Evolutionary conservation across 2,797 vertebrate species (phyloP), one percentile per base, ranked within the genome.

Genomic region (Pseudochirops cupreus): DNA sequence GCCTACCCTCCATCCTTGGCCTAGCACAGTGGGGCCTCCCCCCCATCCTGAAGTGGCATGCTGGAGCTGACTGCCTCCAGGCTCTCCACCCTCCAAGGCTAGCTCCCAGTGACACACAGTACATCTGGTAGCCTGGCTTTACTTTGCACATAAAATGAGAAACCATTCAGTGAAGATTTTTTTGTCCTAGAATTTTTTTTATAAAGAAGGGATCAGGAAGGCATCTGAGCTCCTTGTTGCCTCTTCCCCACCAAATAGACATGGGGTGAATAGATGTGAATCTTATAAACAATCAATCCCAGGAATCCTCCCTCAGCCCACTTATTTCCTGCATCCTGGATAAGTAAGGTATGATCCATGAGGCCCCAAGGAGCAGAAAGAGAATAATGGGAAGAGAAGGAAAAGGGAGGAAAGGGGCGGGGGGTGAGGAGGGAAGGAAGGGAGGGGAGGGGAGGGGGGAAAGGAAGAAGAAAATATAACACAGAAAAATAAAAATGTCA

Each of bases 131-230:
- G 21, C 4, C 56, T 7, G 24, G 24, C 33, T 74, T 39, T 53
- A 53, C 53, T 53, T 56, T 56, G 55, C 89, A 91, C 2, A 91
- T 55, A 95, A 93, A 93, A 94, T 28, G 57, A 95, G 92, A 93
- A 92, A 95, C 92, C 24, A 39, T 26, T 31, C n/a, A 55, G 54
- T 94, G 87, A 96, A 94, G 90, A 92, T 57, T 55, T 55, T 29
- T 56, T 4, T 90, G 94, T n/a, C 28, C 92, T 50, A 56, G 52
- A 90, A 92, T 53, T 56, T 96, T 97, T 90, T 52, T 53, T 53
- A 5, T 53, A 24, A 89, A 90, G 96, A 96, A 93, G 59, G 7
- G 90, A 16, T 46, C 91, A 95, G 91, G 92, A 82, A 93, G 50
- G 56, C 92, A 56, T 67, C 50, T 58, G 21, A 59, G 13, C 16